Conservation (phyloP, 2,888 invertebrate species). For the Lissonota sp. region DNA sequence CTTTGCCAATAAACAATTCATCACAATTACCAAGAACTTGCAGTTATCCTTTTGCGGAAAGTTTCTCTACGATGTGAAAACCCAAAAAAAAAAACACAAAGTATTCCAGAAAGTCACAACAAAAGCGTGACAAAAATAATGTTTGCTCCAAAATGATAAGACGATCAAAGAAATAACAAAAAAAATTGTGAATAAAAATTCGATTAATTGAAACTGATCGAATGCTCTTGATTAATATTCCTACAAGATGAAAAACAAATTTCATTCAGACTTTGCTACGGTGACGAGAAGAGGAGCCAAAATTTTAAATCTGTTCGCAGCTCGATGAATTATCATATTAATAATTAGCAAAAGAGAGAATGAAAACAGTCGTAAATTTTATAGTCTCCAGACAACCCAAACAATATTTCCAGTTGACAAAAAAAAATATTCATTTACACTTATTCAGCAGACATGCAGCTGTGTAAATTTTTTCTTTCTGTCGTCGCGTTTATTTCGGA, state of each 20-base stretch:
- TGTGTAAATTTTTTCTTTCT: constrained; percentile 50
- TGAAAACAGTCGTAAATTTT: constrained; percentile 33
- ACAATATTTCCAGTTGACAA: constrained; percentile 28
- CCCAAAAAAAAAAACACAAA: too few relatives aligned
- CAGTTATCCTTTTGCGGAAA: too few relatives aligned
- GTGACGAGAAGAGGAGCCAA: background rate
- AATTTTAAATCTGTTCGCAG: constrained; percentile 5
- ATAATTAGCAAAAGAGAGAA: constrained; percentile 9
- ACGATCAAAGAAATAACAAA: too few relatives aligned
- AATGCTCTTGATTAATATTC: background rate
- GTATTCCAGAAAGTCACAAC: too few relatives aligned
- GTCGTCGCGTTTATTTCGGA: constrained; percentile 13
- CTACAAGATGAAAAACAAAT: background rate
- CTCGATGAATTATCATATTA: constrained; percentile 21
- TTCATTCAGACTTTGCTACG: too few relatives aligned
- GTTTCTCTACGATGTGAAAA: too few relatives aligned
- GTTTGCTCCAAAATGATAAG: too few relatives aligned
- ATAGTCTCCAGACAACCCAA: constrained; percentile 30
- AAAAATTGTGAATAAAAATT: too few relatives aligned
- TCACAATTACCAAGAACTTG: too few relatives aligned
- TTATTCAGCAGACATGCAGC: constrained; percentile 36
- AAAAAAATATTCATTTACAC: constrained; percentile 27
- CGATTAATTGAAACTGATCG: background rate
- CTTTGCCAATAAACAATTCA: background rate
- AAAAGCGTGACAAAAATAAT: too few relatives aligned